Evolutionary conservation across 2,888 invertebrate genomes (phyloP), one percentile per base, ranked within the genome.

Genomic region (Synergus laeviventris): DNA sequence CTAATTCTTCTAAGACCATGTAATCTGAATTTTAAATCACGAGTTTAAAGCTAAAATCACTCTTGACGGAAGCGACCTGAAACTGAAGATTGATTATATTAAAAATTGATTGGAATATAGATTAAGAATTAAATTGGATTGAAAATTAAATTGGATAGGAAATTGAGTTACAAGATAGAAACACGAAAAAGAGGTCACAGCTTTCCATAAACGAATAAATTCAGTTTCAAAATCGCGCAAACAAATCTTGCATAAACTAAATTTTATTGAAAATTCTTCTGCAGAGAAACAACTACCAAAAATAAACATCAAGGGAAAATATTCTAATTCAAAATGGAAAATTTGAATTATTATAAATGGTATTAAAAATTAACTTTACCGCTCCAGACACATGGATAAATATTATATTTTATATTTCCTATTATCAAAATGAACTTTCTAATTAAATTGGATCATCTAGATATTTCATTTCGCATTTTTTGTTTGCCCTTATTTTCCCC

Each of bases 41-140:
- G 11, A 70, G 5, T 31, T 49, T 45, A 36, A 45, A 70, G 31
- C 31, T 36, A 54, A 9, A 70, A 42, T 7, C n/a, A 31, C 7
- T 49, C 49, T 70, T 66, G 42, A 45, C 12, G n/a, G 49, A 36
- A 70, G 49, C 36, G n/a, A 45, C 49, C 45, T 70, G 64, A 42
- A 70, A 70, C 36, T 70, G 49, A 70, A 49, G 31, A 70, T 70
- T 70, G 70, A 70, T 70, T 45, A 45, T 70, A 70, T 70, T 70
- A 70, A 70, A 70, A 70, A 70, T 70, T 70, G 70, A 70, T 70
- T 70, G 70, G 70, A 70, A 70, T 70, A 70, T 70, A 70, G 70
- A 70, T 70, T 70, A 70, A 49, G 49, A 70, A 70, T 70, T 70
- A 70, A 70, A 70, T 54, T 70, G 49, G 31, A 70, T 70, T 70